Conservation (phyloP, 2,797 vertebrate species). For the Austrolebias charrua region DNA sequence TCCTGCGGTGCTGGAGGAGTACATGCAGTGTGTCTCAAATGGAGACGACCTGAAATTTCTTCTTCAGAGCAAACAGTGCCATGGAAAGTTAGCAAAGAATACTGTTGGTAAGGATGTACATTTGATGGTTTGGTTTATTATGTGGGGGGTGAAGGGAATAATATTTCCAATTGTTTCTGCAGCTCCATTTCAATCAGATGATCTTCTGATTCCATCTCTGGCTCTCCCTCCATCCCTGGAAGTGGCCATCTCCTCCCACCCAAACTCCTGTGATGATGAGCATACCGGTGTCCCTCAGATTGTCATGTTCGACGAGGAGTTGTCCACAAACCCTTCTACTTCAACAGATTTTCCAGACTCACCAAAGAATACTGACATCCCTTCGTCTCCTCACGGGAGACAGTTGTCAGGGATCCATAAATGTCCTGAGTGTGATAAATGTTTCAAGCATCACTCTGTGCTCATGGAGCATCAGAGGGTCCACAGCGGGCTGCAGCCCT, state of each 20-base stretch:
- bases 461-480: conserved; percentile 73
- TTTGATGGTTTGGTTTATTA: no score
- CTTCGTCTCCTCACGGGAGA: conserved; percentile 50
- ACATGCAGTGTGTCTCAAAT: conserved; percentile 77
- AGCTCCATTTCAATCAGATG: conserved; percentile 74
- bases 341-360: conserved; percentile 69
- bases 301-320: conserved; percentile 76
- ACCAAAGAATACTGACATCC: conserved; percentile 54
- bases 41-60: conserved; percentile 78
- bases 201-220: conserved; percentile 74
- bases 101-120: conserved; percentile 54
- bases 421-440: conserved; percentile 70
- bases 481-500: conserved; percentile 72
- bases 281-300: conserved; percentile 71
- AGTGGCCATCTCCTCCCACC: conserved; percentile 74
- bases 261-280: conserved; percentile 70
- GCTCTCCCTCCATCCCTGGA: conserved; percentile 75
- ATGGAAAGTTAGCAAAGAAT: conserved; percentile 72
- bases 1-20: conserved; percentile 75
- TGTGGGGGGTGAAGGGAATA: not conserved
- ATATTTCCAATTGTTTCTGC: conserved; percentile 8
- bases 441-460: conserved; percentile 75
- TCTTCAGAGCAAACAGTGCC: conserved; percentile 78
- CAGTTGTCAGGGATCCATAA: conserved; percentile 64
- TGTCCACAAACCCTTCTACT: conserved; percentile 74